Percentiles rank a stretch among this genome's conserved stretches.
Evolutionary conservation across 2,113 vertebrate genomes (phyloP).

Genomic region (Scomber scombrus): DNA sequence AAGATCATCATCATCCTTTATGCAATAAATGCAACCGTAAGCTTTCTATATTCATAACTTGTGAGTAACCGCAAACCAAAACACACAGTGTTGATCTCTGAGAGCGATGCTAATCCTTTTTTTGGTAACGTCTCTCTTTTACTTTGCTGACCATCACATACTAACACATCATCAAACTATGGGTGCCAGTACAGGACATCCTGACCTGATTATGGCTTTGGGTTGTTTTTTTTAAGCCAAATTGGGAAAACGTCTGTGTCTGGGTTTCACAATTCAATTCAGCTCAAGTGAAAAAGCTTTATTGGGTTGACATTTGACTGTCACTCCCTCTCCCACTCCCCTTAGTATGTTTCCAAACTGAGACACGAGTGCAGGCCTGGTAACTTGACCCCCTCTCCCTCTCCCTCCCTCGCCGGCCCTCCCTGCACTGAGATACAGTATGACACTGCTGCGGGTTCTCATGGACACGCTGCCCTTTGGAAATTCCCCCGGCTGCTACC

Average conservation of each 20-base stretch:
- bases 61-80: conserved; percentile 19
- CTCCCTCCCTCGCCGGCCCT: conserved; percentile 1
- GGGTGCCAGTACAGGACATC: background rate
- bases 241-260: background rate
- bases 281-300: conserved; percentile 11
- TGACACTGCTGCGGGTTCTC: conserved; percentile 48
- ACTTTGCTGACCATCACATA: conserved; percentile 36
- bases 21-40: conserved; percentile 12
- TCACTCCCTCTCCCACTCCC: conserved; percentile 1
- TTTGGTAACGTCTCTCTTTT: conserved; percentile 26
- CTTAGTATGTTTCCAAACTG: conserved; percentile 53
- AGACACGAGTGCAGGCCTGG: conserved; percentile 50
- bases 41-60: conserved; percentile 15
- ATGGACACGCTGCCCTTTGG: conserved; percentile 73
- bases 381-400: conserved; percentile 57
- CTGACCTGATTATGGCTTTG: background rate
- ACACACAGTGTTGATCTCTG: conserved; percentile 8
- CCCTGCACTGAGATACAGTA: conserved; percentile 46
- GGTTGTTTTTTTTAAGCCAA: conserved; percentile 24
- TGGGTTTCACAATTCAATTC: conserved; percentile 8
- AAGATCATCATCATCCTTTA: background rate
- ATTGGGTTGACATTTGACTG: conserved; percentile 49
- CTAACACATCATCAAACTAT: conserved; percentile 39
- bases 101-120: conserved; percentile 20
- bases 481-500: conserved; percentile 67